Percentiles rank a stretch among this genome's conserved stretches.
phyloP scores from a whole-genome alignment of 2,113 vertebrate genomes.

The Ranitomeya variabilis region DNA sequence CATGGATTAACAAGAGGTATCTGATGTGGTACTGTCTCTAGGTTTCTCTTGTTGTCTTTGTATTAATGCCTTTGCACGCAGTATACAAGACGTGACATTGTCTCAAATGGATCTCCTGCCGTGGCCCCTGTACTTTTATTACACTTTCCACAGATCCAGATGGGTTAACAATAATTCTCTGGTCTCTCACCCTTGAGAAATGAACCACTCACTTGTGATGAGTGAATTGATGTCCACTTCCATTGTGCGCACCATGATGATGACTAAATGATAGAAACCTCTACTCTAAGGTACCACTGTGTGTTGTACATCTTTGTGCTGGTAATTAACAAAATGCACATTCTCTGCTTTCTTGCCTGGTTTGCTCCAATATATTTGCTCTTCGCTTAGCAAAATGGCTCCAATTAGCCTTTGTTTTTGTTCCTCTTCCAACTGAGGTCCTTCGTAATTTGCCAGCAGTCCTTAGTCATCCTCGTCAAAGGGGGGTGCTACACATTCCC shows the following conservation, averaged over 20 bases:
- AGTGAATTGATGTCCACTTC: too few relatives aligned
- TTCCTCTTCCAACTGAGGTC: background rate
- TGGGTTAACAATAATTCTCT: background rate
- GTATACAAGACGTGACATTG: background rate
- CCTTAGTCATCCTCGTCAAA: background rate
- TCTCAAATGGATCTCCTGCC: background rate
- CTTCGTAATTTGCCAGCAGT: background rate
- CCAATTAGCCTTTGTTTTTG: background rate
- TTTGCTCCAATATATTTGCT: background rate
- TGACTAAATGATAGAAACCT: background rate
- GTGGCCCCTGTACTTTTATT: background rate
- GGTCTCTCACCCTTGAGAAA: background rate
- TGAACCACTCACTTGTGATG: too few relatives aligned
- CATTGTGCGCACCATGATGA: too few relatives aligned
- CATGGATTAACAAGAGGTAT: background rate
- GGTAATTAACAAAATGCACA: background rate
- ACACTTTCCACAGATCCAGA: background rate
- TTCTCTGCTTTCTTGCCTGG: background rate
- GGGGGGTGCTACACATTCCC: conserved; percentile 20
- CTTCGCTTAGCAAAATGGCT: too few relatives aligned
- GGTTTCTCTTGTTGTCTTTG: too few relatives aligned
- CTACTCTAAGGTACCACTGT: background rate
- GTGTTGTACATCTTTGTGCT: background rate
- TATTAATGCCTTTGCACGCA: background rate
- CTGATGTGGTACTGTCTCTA: background rate